These are phyloP conservation scores for Apocheima hispidaria DNA, from an alignment of 2,888 invertebrate genomes.

Conservation along the genomic window DNA sequence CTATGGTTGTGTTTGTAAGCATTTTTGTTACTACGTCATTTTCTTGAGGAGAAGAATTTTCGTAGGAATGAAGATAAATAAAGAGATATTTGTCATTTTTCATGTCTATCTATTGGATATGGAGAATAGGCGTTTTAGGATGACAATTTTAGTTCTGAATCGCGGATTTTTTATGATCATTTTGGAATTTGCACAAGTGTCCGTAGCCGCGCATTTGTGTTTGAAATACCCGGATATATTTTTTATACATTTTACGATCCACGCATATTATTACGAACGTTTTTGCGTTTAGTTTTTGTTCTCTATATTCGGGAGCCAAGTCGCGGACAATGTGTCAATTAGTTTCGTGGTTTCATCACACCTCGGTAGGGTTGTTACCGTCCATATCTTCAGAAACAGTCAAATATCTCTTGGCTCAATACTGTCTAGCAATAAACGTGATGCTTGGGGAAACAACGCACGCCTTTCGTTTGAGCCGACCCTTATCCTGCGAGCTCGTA, in stretches of 20 bases:
- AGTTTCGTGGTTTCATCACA: slow-evolving; percentile 39
- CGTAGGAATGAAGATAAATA: slow-evolving; percentile 58
- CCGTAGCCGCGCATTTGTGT: slow-evolving; percentile 57
- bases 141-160: slow-evolving; percentile 33
- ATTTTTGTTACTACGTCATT: slow-evolving; percentile 73
- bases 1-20: slow-evolving; percentile 75
- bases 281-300: slow-evolving; percentile 49
- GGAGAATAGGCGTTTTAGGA: slow-evolving; percentile 30
- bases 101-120: slow-evolving; percentile 50
- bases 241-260: slow-evolving; percentile 65
- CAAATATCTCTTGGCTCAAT: slow-evolving; percentile 52
- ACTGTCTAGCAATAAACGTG: slow-evolving; percentile 52
- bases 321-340: slow-evolving; percentile 47
- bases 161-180: slow-evolving; percentile 49
- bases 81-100: slow-evolving; percentile 61
- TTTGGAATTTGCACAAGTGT: slow-evolving; percentile 64
- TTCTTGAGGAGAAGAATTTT: slow-evolving; percentile 67
- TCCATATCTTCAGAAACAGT: slow-evolving; percentile 47
- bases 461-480: slow-evolving; percentile 19
- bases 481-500: background rate
- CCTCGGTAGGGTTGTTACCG: slow-evolving; percentile 43
- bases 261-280: slow-evolving; percentile 27
- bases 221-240: slow-evolving; percentile 64
- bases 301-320: slow-evolving; percentile 52
- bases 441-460: slow-evolving; percentile 38